A percentile compares a stretch with the other conserved stretches of the same genome.
Conservation (phyloP, 2,113 vertebrate genomes). For the Symphodus melops region DNA sequence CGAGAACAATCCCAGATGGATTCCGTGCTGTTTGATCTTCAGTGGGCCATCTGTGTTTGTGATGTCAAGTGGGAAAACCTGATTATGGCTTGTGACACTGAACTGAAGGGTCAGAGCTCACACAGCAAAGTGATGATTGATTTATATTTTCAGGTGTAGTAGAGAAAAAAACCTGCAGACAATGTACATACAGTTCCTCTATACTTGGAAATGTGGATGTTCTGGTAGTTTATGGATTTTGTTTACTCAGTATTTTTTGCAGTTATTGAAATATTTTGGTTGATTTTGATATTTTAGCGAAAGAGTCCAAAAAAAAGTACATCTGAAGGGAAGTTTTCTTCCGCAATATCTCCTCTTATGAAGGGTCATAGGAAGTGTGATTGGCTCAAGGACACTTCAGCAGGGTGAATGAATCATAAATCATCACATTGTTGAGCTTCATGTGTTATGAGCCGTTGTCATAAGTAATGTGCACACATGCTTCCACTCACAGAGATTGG, state of each 20-base stretch:
- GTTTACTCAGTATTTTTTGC: neutral
- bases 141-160: neutral
- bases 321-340: neutral
- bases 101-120: slow-evolving; percentile 7
- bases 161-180: neutral
- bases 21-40: slow-evolving; percentile 23
- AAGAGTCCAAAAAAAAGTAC: neutral
- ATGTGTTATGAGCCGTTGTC: slow-evolving; percentile 9
- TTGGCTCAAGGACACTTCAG: slow-evolving; percentile 44
- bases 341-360: neutral
- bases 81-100: neutral
- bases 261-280: neutral
- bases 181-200: neutral
- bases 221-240: neutral
- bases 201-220: neutral
- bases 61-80: slow-evolving; percentile 47
- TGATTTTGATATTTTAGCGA: no score
- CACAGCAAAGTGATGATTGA: neutral
- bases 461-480: slow-evolving; percentile 15
- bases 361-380: slow-evolving; percentile 6
- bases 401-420: slow-evolving; percentile 22
- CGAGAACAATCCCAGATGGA: slow-evolving; percentile 27
- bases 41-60: slow-evolving; percentile 41
- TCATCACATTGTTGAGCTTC: slow-evolving; percentile 16
- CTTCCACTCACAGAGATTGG: neutral